These are phyloP conservation scores for Neelides sp. DNA, from an alignment of 1,140 invertebrate species.

Conservation along the genomic window DNA sequence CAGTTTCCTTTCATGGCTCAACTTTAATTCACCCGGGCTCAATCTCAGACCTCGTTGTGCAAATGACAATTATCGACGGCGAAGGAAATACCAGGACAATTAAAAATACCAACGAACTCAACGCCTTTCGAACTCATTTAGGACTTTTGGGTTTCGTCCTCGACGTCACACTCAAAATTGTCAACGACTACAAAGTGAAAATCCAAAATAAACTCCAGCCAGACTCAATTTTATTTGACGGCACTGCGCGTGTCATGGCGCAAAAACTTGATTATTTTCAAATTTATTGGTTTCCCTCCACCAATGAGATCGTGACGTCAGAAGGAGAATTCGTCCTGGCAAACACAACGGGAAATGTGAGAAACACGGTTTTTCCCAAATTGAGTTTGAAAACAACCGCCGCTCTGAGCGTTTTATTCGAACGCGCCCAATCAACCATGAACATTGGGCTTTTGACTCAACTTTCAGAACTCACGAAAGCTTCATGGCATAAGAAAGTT, in stretches of 20 bases:
- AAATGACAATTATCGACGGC: neutral
- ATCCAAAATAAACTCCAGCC: neutral
- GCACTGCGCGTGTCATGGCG: neutral
- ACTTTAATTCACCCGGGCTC: neutral
- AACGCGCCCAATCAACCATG: neutral
- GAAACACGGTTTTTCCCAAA: neutral
- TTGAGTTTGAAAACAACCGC: neutral
- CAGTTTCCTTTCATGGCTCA: neutral
- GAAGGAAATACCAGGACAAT: neutral
- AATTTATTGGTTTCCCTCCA: conserved; percentile 6
- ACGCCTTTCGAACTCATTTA: neutral
- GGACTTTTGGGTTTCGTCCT: neutral
- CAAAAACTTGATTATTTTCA: neutral
- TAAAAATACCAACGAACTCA: neutral
- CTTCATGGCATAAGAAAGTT: neutral
- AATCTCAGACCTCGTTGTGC: conserved; percentile 1
- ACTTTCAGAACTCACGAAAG: neutral
- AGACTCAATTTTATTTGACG: conserved; percentile 1
- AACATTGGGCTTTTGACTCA: neutral
- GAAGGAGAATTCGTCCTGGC: neutral
- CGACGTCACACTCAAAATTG: conserved; percentile 5
- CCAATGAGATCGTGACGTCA: neutral
- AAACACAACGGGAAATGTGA: neutral
- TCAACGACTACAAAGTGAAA: conserved; percentile 2
- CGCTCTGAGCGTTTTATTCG: neutral